These are phyloP conservation scores for Phaedon cochleariae DNA, from an alignment of 2,888 invertebrate genomes.

Conservation along the genomic window DNA sequence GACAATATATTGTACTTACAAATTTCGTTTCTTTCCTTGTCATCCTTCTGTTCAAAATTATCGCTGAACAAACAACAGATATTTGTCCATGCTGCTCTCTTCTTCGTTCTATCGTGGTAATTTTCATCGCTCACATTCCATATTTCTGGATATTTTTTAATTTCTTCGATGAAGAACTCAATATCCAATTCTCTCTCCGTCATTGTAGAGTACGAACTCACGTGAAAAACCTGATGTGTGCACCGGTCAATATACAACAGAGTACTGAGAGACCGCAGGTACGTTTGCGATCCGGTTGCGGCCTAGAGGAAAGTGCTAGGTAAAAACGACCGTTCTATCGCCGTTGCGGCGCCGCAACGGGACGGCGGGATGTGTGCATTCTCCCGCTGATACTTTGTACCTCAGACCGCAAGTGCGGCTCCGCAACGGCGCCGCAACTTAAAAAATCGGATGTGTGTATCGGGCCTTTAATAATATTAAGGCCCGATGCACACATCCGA, in stretches of 20 bases:
- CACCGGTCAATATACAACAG: neutral
- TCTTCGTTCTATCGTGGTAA: neutral
- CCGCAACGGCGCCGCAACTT: no score
- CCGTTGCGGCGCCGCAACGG: neutral
- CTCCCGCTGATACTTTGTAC: no score
- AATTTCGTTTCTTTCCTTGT: conserved; percentile 20
- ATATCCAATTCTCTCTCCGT: neutral
- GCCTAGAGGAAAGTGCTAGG: conserved; percentile 1
- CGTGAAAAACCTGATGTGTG: neutral
- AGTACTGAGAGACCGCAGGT: neutral
- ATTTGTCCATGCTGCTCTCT: neutral
- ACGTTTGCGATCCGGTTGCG: neutral
- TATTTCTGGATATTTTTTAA: conserved; percentile 4
- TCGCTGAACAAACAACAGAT: conserved; percentile 1
- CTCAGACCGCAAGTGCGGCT: neutral
- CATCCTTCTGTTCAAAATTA: conserved; percentile 22
- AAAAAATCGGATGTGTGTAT: no score
- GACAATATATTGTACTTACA: no score
- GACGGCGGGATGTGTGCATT: neutral
- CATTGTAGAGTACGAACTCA: neutral
- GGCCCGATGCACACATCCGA: conserved; percentile 16
- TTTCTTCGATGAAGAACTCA: no score
- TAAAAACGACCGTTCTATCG: neutral
- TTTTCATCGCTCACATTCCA: conserved; percentile 8
- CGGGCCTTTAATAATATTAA: no score